phyloP scores from a whole-genome alignment of 2,113 vertebrate genomes.

The Trochalopteron elliotii region DNA sequence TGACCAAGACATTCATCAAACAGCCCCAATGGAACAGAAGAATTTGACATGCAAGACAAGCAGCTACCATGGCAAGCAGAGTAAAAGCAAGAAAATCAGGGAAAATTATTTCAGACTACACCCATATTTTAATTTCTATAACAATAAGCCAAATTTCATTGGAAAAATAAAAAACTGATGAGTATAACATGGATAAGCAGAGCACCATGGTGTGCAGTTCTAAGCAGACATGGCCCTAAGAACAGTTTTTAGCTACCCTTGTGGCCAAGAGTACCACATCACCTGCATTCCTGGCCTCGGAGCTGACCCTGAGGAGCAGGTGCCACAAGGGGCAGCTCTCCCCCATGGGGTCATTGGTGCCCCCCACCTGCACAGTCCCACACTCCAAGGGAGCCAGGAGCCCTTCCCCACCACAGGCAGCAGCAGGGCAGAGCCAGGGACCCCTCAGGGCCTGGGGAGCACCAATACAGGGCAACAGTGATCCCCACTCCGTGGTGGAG shows the following conservation, averaged over 20 bases:
- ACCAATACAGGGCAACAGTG: fast-evolving
- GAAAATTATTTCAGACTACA: background rate
- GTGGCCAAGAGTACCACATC: background rate
- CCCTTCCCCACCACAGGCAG: background rate
- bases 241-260: background rate
- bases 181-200: background rate
- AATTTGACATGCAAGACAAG: background rate
- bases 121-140: background rate
- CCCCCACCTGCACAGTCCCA: background rate
- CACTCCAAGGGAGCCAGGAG: background rate
- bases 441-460: background rate
- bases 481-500: fast-evolving
- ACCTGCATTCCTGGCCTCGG: background rate
- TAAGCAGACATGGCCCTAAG: background rate
- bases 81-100: background rate
- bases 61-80: background rate
- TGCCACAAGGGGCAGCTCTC: background rate
- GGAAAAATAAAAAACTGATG: background rate
- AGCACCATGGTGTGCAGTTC: background rate
- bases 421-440: background rate
- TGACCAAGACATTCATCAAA: background rate
- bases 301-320: background rate
- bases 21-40: background rate
- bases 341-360: fast-evolving
- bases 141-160: background rate